Percentiles rank a stretch among this genome's conserved stretches.
Evolutionary conservation across 2,113 vertebrate genomes (phyloP).

Genomic region (Xenopus laevis): DNA sequence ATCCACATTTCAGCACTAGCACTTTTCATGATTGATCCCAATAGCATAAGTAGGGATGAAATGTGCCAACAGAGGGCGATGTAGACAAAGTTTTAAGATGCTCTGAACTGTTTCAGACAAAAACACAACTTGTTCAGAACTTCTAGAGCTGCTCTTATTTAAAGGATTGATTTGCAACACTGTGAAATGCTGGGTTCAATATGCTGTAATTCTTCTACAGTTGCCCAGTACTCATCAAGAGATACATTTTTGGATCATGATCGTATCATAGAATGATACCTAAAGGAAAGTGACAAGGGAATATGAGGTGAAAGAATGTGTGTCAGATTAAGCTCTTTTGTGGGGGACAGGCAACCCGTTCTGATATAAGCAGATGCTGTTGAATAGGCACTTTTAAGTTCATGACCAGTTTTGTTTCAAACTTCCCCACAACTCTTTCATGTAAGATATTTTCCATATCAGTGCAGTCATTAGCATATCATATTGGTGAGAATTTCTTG

Average conservation of each 20-base stretch:
- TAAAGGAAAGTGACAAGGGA: neutral
- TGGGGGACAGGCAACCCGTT: neutral
- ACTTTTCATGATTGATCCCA: too few species aligned
- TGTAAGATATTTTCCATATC: conserved; percentile 19
- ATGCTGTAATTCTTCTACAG: too few species aligned
- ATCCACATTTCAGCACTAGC: too few species aligned
- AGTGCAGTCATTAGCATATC: conserved; percentile 47
- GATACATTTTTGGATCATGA: too few species aligned
- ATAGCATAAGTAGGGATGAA: too few species aligned
- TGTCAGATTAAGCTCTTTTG: neutral
- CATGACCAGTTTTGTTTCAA: conserved; percentile 46
- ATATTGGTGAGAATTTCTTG: conserved; percentile 61
- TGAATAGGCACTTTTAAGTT: conserved; percentile 57
- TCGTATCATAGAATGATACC: neutral
- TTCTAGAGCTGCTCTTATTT: too few species aligned
- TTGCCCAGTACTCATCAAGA: too few species aligned
- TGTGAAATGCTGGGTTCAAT: too few species aligned
- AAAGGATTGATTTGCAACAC: too few species aligned
- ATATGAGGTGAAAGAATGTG: neutral
- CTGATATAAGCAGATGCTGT: conserved; percentile 68
- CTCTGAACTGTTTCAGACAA: neutral
- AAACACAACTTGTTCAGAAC: neutral
- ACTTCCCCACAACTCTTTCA: conserved; percentile 44
- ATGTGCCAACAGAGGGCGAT: conserved; percentile 20
- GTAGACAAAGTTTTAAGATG: neutral